Percentiles rank a stretch among this genome's conserved stretches.
These are phyloP conservation scores for Hippocampus comes DNA, from an alignment of 2,113 vertebrate species.

Conservation along the genomic window DNA sequence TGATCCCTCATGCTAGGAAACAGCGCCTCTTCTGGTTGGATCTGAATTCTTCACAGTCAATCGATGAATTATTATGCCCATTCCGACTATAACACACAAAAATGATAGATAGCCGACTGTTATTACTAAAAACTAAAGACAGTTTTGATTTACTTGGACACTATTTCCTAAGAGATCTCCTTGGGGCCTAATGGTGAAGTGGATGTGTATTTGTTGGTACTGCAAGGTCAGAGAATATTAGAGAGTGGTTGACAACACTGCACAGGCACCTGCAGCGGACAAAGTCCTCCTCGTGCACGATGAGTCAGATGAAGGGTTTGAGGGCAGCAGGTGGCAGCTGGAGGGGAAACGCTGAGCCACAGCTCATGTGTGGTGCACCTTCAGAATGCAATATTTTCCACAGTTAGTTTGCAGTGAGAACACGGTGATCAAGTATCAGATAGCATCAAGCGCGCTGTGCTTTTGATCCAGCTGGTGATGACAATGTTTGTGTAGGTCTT, in stretches of 20 bases:
- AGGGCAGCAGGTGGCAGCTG: conserved; percentile 43
- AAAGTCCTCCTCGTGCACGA: conserved; percentile 9
- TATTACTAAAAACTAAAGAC: not conserved
- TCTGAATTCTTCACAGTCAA: no score
- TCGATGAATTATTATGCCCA: no score
- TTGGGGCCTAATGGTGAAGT: not conserved
- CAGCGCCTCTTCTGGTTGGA: no score
- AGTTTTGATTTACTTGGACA: not conserved
- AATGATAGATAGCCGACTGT: no score
- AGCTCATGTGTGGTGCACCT: conserved; percentile 13
- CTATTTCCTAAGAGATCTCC: not conserved
- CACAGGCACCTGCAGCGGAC: conserved; percentile 7
- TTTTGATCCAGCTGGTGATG: conserved; percentile 29
- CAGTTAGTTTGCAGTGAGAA: conserved; percentile 26
- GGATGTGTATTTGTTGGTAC: not conserved
- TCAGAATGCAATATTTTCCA: not conserved
- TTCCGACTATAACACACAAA: no score
- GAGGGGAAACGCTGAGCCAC: conserved; percentile 22
- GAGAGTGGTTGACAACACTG: not conserved
- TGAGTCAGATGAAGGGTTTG: conserved; percentile 27
- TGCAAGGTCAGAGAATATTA: not conserved
- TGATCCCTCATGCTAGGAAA: no score
- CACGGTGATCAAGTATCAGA: conserved; percentile 20
- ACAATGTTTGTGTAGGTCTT: not conserved
- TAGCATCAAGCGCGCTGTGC: conserved; percentile 8